A percentile compares a stretch with the other conserved stretches of the same genome.
These are phyloP conservation scores for Macroglossus sobrinus DNA, from an alignment of 2,113 vertebrate species.

Conservation along the genomic window DNA sequence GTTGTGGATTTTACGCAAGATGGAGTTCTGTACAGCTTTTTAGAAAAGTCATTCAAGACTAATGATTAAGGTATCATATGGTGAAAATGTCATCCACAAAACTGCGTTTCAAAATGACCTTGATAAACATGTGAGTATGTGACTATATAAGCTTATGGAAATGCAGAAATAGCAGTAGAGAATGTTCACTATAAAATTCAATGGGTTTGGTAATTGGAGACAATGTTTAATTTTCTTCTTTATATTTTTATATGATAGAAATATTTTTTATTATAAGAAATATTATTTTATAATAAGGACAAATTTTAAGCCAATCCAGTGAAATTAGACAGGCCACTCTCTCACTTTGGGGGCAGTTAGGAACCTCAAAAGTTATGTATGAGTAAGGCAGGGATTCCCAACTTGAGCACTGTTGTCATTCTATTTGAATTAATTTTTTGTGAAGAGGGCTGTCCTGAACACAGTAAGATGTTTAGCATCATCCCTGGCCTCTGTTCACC, in stretches of 20 bases:
- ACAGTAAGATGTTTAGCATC: accelerated
- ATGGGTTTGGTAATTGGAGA: neutral
- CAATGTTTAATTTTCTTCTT: neutral
- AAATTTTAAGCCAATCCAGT: neutral
- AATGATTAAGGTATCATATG: neutral
- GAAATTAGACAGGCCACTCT: neutral
- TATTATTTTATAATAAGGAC: neutral
- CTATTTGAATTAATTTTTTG: neutral
- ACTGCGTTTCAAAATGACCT: neutral
- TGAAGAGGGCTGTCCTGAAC: accelerated
- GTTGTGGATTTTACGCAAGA: accelerated
- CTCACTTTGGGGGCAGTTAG: too few species aligned
- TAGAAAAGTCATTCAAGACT: neutral
- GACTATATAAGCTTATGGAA: accelerated
- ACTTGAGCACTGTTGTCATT: accelerated
- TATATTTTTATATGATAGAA: neutral
- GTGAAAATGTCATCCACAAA: neutral
- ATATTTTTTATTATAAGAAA: neutral
- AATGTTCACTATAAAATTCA: neutral
- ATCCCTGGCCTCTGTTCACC: neutral
- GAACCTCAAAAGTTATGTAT: neutral
- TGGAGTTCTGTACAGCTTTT: neutral
- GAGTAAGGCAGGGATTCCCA: neutral
- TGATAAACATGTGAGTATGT: neutral
- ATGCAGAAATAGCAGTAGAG: neutral